These are phyloP conservation scores for Gonocerus acuteangulatus DNA, from an alignment of 2,888 invertebrate species.

Conservation along the genomic window DNA sequence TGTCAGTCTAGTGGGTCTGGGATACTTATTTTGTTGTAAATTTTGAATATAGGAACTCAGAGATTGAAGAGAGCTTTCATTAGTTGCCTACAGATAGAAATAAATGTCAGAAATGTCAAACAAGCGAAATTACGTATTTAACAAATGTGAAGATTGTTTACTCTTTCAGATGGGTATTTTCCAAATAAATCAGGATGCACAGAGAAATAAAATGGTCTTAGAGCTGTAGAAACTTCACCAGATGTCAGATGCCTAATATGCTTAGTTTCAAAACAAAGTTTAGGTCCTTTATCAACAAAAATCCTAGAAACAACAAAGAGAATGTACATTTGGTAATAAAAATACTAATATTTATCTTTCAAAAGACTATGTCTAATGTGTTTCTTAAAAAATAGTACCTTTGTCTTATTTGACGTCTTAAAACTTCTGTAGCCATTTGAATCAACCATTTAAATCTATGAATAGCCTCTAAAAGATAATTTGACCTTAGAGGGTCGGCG, in stretches of 20 bases:
- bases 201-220: slow-evolving; percentile 88
- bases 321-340: slow-evolving; percentile 16
- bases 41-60: slow-evolving; percentile 77
- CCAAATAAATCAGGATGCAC: slow-evolving; percentile 95
- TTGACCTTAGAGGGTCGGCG: slow-evolving; percentile 23
- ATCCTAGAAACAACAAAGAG: slow-evolving; percentile 18
- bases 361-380: slow-evolving; percentile 42
- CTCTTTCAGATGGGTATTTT: slow-evolving; percentile 80
- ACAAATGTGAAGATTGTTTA: slow-evolving; percentile 42
- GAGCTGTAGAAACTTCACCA: slow-evolving; percentile 79
- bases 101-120: neutral
- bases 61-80: slow-evolving; percentile 83
- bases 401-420: slow-evolving; percentile 28
- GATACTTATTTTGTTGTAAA: slow-evolving; percentile 57
- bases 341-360: slow-evolving; percentile 13
- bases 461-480: slow-evolving; percentile 10
- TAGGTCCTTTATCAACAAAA: slow-evolving; percentile 32
- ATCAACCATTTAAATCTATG: slow-evolving; percentile 9
- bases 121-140: slow-evolving; percentile 9
- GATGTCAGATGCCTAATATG: slow-evolving; percentile 51
- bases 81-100: slow-evolving; percentile 57
- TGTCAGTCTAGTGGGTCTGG: slow-evolving; percentile 57
- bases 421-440: slow-evolving; percentile 32
- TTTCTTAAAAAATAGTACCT: slow-evolving; percentile 35
- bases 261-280: slow-evolving; percentile 4